phyloP scores from a whole-genome alignment of 1,140 invertebrate species.

The Magallana ariakensis region DNA sequence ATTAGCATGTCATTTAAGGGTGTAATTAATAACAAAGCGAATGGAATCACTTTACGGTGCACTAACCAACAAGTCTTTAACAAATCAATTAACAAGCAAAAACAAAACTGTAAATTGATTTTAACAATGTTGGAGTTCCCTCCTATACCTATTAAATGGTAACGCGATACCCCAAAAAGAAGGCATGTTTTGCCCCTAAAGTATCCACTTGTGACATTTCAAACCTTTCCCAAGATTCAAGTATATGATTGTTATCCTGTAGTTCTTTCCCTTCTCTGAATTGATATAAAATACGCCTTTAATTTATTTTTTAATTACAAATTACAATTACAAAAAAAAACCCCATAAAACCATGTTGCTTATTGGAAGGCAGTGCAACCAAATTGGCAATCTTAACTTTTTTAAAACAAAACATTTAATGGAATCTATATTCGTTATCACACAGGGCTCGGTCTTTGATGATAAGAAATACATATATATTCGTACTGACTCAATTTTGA shows the following conservation, averaged over 20 bases:
- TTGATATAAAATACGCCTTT: neutral
- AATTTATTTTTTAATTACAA: neutral
- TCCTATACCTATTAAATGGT: neutral
- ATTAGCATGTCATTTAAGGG: constrained; percentile 23
- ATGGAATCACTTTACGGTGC: constrained; percentile 8
- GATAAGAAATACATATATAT: too few relatives aligned
- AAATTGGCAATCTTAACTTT: too few relatives aligned
- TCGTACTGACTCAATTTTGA: too few relatives aligned
- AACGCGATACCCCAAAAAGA: neutral
- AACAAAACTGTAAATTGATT: constrained; percentile 35
- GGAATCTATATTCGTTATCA: too few relatives aligned
- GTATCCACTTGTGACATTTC: neutral
- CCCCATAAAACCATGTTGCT: too few relatives aligned
- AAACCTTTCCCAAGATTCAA: neutral
- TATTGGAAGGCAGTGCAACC: too few relatives aligned
- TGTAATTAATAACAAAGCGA: constrained; percentile 37
- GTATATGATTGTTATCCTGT: neutral
- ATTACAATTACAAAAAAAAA: neutral
- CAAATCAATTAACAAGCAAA: constrained; percentile 25
- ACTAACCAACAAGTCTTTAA: constrained; percentile 32
- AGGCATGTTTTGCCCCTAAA: neutral
- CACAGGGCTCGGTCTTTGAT: too few relatives aligned
- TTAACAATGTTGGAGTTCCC: constrained; percentile 1
- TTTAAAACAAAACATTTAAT: too few relatives aligned
- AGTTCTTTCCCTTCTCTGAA: neutral